These are phyloP conservation scores for Siniperca chuatsi DNA, from an alignment of 2,113 vertebrate genomes.

Conservation along the genomic window DNA sequence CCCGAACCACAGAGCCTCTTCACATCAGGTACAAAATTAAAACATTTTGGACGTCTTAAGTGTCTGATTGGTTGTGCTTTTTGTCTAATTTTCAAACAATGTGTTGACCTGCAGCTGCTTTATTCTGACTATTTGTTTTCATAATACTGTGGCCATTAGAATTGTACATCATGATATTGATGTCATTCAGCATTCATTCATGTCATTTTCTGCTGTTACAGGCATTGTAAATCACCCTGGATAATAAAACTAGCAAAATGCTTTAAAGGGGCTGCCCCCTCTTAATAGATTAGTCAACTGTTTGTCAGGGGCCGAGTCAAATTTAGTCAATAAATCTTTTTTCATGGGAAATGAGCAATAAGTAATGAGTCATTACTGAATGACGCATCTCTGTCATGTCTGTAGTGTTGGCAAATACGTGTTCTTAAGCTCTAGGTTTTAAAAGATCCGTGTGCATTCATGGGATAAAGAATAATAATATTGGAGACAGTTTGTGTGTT, in stretches of 20 bases:
- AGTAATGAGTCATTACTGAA: background rate
- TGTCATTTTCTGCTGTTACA: background rate
- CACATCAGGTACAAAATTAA: slow-evolving; percentile 89
- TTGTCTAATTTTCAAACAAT: background rate
- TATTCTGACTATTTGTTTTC: slow-evolving; percentile 13
- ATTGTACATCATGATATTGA: background rate
- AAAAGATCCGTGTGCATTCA: background rate
- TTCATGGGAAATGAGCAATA: background rate
- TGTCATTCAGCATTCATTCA: too few relatives aligned
- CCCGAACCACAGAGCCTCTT: slow-evolving; percentile 99
- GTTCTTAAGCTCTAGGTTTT: background rate
- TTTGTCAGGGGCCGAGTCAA: background rate
- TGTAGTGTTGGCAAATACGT: background rate
- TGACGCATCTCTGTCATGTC: background rate
- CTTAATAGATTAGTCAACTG: background rate
- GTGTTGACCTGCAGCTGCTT: background rate
- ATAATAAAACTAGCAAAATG: slow-evolving; percentile 3
- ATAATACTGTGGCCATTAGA: background rate
- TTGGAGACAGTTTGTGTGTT: background rate
- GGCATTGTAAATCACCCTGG: background rate
- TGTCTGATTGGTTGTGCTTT: background rate
- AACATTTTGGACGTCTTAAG: background rate
- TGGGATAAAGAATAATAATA: background rate
- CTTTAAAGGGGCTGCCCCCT: background rate
- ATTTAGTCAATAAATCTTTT: background rate